These are phyloP conservation scores for Sceloporus tristichus DNA, from an alignment of 2,113 vertebrate species.

Conservation along the genomic window DNA sequence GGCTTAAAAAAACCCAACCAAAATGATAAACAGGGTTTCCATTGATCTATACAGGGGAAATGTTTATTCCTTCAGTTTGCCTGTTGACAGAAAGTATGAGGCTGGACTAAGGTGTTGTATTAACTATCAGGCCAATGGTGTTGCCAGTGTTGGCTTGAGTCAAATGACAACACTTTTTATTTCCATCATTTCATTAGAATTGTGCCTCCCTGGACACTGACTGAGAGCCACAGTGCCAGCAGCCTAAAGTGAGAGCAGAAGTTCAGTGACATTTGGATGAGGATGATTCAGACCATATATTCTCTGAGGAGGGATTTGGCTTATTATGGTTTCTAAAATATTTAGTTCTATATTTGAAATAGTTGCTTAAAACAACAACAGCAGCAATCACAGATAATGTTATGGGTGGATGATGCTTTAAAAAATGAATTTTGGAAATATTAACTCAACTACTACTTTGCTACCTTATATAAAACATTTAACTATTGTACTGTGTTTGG, in stretches of 20 bases:
- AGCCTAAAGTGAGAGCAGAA: conserved; percentile 64
- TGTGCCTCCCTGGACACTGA: conserved; percentile 47
- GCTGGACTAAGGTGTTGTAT: conserved; percentile 41
- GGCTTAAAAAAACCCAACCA: background rate
- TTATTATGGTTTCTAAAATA: conserved; percentile 62
- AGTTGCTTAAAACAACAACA: conserved; percentile 25
- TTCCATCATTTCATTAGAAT: conserved; percentile 54
- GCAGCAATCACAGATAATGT: conserved; percentile 3
- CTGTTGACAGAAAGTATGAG: conserved; percentile 56
- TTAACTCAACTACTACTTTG: too few species aligned
- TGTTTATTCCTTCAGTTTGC: conserved; percentile 57
- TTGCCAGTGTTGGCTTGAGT: conserved; percentile 55
- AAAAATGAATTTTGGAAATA: background rate
- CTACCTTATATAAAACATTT: too few species aligned
- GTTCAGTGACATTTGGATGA: conserved; percentile 65
- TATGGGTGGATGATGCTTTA: background rate
- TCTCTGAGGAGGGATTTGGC: conserved; percentile 39
- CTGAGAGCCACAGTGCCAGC: conserved; percentile 62
- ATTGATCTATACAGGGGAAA: background rate
- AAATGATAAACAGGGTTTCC: background rate
- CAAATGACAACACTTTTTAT: conserved; percentile 51
- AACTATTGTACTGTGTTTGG: too few species aligned
- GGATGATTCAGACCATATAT: conserved; percentile 45
- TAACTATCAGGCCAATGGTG: conserved; percentile 32
- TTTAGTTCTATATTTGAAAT: conserved; percentile 51